Conservation (phyloP, 2,113 vertebrate genomes). For the Petaurus breviceps region DNA sequence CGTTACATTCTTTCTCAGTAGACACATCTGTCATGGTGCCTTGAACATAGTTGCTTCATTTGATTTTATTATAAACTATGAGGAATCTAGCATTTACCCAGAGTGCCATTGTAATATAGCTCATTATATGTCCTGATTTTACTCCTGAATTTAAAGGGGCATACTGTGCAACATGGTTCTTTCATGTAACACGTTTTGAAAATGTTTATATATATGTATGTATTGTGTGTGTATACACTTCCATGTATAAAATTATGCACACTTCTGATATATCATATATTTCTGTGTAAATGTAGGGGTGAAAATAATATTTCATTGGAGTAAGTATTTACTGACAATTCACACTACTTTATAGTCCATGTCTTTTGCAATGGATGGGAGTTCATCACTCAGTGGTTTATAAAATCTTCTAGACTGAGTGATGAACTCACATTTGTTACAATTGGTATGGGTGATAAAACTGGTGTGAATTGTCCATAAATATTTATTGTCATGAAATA, state of each 20-base stretch:
- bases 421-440: constrained; percentile 53
- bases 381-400: constrained; percentile 52
- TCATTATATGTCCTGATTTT: not conserved
- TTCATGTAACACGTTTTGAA: constrained; percentile 27
- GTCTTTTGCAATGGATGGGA: constrained; percentile 49
- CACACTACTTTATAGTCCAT: constrained; percentile 44
- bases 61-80: not conserved
- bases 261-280: constrained; percentile 20
- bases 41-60: rapidly evolving
- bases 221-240: not conserved
- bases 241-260: constrained; percentile 38
- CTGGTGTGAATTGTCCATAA: constrained; percentile 49
- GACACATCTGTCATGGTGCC: rapidly evolving
- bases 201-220: not conserved
- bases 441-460: constrained; percentile 52
- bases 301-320: constrained; percentile 58
- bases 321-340: constrained; percentile 52
- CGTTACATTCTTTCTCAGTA: not conserved
- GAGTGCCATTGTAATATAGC: rapidly evolving
- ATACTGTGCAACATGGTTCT: not conserved
- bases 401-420: constrained; percentile 55
- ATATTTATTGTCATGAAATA: constrained; percentile 65
- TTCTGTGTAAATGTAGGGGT: constrained; percentile 7
- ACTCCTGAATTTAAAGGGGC: constrained; percentile 26
- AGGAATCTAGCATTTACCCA: not conserved